Conservation (phyloP, 2,888 invertebrate species). For the Scaptomyza parva region DNA sequence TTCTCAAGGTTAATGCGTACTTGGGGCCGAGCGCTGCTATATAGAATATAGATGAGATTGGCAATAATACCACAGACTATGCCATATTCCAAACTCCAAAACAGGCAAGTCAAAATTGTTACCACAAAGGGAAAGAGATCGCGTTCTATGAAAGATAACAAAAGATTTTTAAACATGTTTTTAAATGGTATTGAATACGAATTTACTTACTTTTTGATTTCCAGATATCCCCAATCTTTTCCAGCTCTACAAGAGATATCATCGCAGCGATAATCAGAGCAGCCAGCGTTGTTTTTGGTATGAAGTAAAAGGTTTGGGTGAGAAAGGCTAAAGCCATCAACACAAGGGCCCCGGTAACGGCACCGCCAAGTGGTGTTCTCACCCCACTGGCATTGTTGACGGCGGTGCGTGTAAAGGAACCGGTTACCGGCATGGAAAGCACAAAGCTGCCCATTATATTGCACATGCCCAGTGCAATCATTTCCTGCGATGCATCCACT, state of each 20-base stretch:
- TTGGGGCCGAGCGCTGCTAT: conserved; percentile 93
- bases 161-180: neutral
- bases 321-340: conserved; percentile 92
- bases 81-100: conserved; percentile 94
- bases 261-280: conserved; percentile 96
- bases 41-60: conserved; percentile 92
- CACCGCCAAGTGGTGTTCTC: conserved; percentile 92
- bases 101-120: conserved; percentile 93
- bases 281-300: conserved; percentile 94
- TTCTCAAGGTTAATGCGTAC: conserved; percentile 86
- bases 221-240: conserved; percentile 90
- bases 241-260: conserved; percentile 91
- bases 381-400: conserved; percentile 97
- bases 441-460: conserved; percentile 93
- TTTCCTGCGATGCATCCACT: conserved; percentile 95
- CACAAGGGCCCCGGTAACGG: conserved; percentile 91
- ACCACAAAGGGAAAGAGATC: conserved; percentile 93
- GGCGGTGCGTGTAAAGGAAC: conserved; percentile 94
- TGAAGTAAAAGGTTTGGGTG: conserved; percentile 93
- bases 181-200: neutral
- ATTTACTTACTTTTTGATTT: conserved; percentile 89
- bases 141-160: conserved; percentile 87
- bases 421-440: conserved; percentile 94
- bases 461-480: conserved; percentile 93
- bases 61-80: conserved; percentile 93